A percentile compares a stretch with the other conserved stretches of the same genome.
phyloP scores from a whole-genome alignment of 2,797 vertebrate species.

The Enteromius anoplus region DNA sequence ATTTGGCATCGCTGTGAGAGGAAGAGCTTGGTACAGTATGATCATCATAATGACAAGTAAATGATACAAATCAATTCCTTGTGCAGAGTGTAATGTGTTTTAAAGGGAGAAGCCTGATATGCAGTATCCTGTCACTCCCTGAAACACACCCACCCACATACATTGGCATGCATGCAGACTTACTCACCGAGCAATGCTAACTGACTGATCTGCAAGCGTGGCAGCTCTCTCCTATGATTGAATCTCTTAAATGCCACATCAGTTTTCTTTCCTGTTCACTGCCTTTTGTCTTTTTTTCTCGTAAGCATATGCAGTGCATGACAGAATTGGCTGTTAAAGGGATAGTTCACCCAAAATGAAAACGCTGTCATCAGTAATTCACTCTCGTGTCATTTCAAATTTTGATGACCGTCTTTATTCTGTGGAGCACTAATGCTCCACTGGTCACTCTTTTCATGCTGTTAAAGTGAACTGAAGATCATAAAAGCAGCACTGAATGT shows the following conservation, averaged over 20 bases:
- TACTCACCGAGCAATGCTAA: slow-evolving; percentile 58
- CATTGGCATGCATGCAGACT: slow-evolving; percentile 61
- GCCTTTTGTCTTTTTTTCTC: slow-evolving; percentile 6
- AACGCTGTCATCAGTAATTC: neutral
- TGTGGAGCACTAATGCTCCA: neutral
- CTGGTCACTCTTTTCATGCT: neutral
- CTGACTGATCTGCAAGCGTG: slow-evolving; percentile 51
- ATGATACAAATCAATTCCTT: neutral
- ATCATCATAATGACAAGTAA: slow-evolving; percentile 10
- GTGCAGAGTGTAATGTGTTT: slow-evolving; percentile 11
- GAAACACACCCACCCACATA: slow-evolving; percentile 71
- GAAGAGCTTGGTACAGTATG: slow-evolving; percentile 7
- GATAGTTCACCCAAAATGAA: neutral
- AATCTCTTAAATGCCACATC: slow-evolving; percentile 23
- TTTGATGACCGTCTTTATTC: neutral
- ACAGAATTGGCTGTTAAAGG: neutral
- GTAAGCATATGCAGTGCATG: neutral
- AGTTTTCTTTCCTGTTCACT: neutral
- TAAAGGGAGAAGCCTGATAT: slow-evolving; percentile 45
- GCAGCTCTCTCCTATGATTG: slow-evolving; percentile 18
- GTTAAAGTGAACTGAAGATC: neutral
- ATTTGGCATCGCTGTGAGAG: neutral
- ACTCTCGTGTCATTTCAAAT: neutral
- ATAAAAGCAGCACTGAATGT: neutral
- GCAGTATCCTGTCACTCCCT: slow-evolving; percentile 62